Percentiles rank a stretch among this genome's conserved stretches.
Evolutionary conservation across 2,888 invertebrate species (phyloP).

Genomic region (Brenthis hecate): DNA sequence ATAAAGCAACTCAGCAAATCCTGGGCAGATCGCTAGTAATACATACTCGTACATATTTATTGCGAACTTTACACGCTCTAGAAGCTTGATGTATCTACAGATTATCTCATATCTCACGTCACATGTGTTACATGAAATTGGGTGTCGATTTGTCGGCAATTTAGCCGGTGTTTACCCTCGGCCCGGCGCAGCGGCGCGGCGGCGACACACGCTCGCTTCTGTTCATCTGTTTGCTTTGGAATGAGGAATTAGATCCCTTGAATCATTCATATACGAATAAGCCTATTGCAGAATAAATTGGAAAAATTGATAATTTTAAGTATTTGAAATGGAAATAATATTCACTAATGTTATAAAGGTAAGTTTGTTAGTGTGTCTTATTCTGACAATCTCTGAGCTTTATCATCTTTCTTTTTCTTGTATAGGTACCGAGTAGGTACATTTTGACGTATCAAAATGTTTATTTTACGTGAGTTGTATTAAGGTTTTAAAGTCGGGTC

Average conservation of each 20-base stretch:
- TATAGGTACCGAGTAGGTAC: too few species aligned
- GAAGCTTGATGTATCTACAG: slow-evolving; percentile 13
- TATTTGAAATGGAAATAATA: neutral
- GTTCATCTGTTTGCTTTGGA: slow-evolving; percentile 29
- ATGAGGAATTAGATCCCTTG: slow-evolving; percentile 26
- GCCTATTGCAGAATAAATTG: slow-evolving; percentile 2
- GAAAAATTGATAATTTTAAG: neutral
- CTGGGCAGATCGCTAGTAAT: neutral
- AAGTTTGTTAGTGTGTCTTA: neutral
- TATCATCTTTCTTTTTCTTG: too few species aligned
- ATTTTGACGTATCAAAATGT: too few species aligned
- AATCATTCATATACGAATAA: slow-evolving; percentile 18
- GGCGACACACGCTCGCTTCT: too few species aligned
- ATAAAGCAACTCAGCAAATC: too few species aligned
- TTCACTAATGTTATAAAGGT: neutral
- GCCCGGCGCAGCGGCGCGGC: neutral
- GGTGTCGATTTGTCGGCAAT: slow-evolving; percentile 30
- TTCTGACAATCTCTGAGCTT: too few species aligned
- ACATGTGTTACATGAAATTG: slow-evolving; percentile 15
- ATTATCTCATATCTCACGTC: slow-evolving; percentile 17
- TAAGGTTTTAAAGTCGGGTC: too few species aligned
- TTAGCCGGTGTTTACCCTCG: slow-evolving; percentile 25
- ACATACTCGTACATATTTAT: neutral
- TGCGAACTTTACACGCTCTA: neutral
- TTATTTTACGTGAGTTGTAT: too few species aligned